Evolutionary conservation across 30 jellyfish, hydroid and myxozoan genomes (phyloP).

Genomic region (Hydractinia echinata): DNA sequence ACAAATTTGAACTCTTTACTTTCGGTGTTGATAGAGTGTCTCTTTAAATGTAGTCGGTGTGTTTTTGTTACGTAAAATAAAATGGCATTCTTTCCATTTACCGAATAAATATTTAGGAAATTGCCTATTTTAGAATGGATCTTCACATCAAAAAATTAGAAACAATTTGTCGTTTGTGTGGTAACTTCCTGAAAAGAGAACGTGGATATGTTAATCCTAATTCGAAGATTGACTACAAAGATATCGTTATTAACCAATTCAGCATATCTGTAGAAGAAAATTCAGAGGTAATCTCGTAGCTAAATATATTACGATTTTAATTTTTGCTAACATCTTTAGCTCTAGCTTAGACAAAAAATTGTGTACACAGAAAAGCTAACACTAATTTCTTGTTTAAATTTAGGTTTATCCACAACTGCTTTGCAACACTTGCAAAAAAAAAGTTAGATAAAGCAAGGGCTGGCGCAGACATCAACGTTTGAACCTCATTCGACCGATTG

Average conservation of each 20-base stretch:
- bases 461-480: background rate
- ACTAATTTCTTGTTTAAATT: background rate
- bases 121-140: too few species aligned
- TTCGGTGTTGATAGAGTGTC: too few species aligned
- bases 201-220: background rate
- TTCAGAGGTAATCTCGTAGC: background rate
- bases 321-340: background rate
- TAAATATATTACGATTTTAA: background rate
- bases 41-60: too few species aligned
- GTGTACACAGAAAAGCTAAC: too few species aligned
- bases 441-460: conserved; percentile 2
- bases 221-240: background rate
- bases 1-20: too few species aligned
- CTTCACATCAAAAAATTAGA: background rate
- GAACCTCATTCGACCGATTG: background rate
- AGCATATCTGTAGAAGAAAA: background rate
- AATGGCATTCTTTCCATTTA: too few species aligned
- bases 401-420: background rate
- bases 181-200: background rate
- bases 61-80: too few species aligned
- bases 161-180: conserved; percentile 4
- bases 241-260: background rate
- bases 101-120: too few species aligned
- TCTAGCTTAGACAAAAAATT: background rate
- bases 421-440: conserved; percentile 12